Conservation (phyloP, 2,888 invertebrate genomes). For the Mongoloraphidia duomilia region DNA sequence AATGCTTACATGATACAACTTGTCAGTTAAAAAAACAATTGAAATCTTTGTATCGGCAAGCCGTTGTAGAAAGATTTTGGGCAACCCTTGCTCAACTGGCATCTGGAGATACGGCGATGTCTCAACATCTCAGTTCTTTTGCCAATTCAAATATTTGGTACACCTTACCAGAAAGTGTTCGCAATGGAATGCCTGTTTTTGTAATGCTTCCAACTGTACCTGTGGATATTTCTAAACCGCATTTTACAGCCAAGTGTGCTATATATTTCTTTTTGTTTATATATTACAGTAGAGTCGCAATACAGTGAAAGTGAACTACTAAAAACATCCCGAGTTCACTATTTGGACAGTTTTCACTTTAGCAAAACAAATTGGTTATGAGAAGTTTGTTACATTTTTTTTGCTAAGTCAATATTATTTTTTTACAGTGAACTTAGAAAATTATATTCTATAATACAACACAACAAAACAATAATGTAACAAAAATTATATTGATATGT, state of each 20-base stretch:
- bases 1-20: conserved; percentile 60
- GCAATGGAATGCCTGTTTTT: conserved; percentile 56
- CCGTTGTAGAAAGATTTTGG: conserved; percentile 51
- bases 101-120: conserved; percentile 49
- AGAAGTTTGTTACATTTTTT: too few relatives aligned
- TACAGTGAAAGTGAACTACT: too few relatives aligned
- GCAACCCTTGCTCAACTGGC: conserved; percentile 45
- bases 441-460: too few relatives aligned
- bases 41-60: conserved; percentile 47
- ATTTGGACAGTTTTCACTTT: neutral
- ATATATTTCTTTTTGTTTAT: neutral
- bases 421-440: too few relatives aligned
- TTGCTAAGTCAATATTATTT: too few relatives aligned
- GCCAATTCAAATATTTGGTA: conserved; percentile 42
- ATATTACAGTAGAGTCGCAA: too few relatives aligned
- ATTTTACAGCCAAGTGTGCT: conserved; percentile 29
- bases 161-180: conserved; percentile 52
- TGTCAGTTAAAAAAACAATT: conserved; percentile 46
- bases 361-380: neutral
- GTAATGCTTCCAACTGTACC: conserved; percentile 24
- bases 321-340: too few relatives aligned
- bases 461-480: too few relatives aligned
- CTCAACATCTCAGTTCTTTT: conserved; percentile 55
- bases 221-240: conserved; percentile 24
- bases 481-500: too few relatives aligned